These are phyloP conservation scores for Phallusia fumigata DNA, from an alignment of 23 tunicate species.

Conservation along the genomic window DNA sequence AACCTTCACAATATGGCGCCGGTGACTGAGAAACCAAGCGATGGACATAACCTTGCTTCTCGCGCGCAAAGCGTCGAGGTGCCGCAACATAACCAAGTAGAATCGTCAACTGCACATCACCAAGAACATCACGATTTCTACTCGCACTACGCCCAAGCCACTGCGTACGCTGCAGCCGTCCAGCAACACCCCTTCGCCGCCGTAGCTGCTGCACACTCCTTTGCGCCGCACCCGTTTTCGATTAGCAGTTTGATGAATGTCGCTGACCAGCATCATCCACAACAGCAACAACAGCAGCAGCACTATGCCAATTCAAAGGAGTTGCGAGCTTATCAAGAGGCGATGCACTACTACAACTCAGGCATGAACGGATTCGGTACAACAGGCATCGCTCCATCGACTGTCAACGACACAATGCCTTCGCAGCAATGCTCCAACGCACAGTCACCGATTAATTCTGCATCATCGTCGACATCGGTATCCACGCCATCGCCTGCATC, in stretches of 20 bases:
- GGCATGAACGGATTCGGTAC: constrained; percentile 28
- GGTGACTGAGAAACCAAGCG: constrained; percentile 28
- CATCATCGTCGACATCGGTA: constrained; percentile 41
- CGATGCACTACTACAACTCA: constrained; percentile 78
- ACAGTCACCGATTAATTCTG: constrained; percentile 41
- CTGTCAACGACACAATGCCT: constrained; percentile 24
- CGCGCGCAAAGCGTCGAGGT: constrained; percentile 15
- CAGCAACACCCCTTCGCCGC: constrained; percentile 77
- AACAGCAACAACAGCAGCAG: constrained; percentile 40
- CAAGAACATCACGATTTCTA: constrained; percentile 41
- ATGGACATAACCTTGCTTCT: constrained; percentile 1
- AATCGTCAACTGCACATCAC: constrained; percentile 13
- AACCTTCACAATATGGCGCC: constrained; percentile 42
- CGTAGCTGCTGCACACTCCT: constrained; percentile 59
- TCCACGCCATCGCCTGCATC: constrained; percentile 62
- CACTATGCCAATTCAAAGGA: constrained; percentile 52
- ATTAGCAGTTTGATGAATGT: constrained; percentile 83
- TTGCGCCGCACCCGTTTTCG: constrained; percentile 90
- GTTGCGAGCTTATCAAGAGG: constrained; percentile 88
- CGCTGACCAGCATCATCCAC: constrained; percentile 62
- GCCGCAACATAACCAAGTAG: constrained; percentile 18
- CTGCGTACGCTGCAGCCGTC: constrained; percentile 67
- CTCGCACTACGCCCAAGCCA: constrained; percentile 62
- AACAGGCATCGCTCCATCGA: constrained; percentile 34
- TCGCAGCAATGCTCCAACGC: constrained; percentile 35